Evolutionary conservation across 2,113 vertebrate species (phyloP), one percentile per base, ranked within the genome.

Genomic region (Cnemophilus loriae): DNA sequence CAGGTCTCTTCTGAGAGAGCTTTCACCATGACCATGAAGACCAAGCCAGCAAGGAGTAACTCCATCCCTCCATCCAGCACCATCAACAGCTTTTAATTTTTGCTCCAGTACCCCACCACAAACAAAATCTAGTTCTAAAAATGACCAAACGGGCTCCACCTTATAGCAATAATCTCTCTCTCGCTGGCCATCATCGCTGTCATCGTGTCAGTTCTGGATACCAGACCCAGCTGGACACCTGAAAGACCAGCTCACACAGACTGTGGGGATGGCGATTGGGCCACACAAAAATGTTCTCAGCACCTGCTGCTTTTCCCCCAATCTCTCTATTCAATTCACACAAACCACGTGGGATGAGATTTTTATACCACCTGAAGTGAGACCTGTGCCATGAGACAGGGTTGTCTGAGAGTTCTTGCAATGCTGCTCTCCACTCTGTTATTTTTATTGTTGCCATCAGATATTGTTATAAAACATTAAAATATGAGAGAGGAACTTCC

Each of bases 371-470:
- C 10, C 39, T 64, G 14, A 81, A 77, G 5, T 1, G 2, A 78
- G 26, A 53, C 6, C 2, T 0, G 4, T 69, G 42, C 15, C 50
- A 20, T 1, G 0, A 30, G 5, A 70, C 23, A 55, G 11, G 7
- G 16, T 4, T 47, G 13, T 26, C 20, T 33, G 27, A 42, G 46
- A 47, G 28, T 3, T 73, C 52, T 18, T 17, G 7, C 14, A 53
- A 7, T 1, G 24, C 6, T 42, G 1, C 8, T 30, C 60, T 41
- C 30, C 6, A 19, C 18, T 55, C 17, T 64, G 6, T 42, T 63
- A 18, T 24, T 81, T 74, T 47, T 13, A 37, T 20, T 41, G 28
- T 4, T n/a, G 1, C 32, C 20, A 52, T 4, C 28, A 68, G 9
- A n/a, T 13, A 30, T 2, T 7, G 8, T 3, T 16, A 27, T 10